Evolutionary conservation across 2,888 invertebrate genomes (phyloP).

Genomic region (Cephus nigrinus): DNA sequence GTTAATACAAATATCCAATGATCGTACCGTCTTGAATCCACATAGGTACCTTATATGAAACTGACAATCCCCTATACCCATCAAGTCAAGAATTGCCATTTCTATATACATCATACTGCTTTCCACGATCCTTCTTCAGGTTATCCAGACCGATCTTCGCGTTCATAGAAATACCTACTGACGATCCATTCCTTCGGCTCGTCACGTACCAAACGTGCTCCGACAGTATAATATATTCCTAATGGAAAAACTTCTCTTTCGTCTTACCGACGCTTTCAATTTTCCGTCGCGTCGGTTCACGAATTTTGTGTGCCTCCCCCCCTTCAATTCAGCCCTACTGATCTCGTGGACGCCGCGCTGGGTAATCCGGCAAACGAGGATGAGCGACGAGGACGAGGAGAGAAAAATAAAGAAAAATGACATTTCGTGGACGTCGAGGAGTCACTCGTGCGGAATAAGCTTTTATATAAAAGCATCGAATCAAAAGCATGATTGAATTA

Average conservation of each 20-base stretch:
- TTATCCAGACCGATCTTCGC: background rate
- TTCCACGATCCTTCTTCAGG: background rate
- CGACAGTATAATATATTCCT: constrained; percentile 44
- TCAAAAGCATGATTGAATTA: background rate
- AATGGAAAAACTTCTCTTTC: constrained; percentile 47
- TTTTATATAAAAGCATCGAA: background rate
- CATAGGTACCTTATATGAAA: background rate
- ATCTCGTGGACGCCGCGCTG: background rate
- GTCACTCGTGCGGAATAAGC: background rate
- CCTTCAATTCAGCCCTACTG: background rate
- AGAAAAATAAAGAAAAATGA: background rate
- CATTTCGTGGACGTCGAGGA: background rate
- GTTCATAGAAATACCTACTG: background rate
- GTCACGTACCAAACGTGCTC: constrained; percentile 48
- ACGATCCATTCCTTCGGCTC: constrained; percentile 18
- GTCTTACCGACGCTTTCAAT: constrained; percentile 22
- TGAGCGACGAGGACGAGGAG: background rate
- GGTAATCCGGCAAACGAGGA: background rate
- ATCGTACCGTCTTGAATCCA: background rate
- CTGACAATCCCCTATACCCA: background rate
- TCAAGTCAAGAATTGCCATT: background rate
- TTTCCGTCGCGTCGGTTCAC: background rate
- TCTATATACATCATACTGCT: background rate
- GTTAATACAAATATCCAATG: background rate
- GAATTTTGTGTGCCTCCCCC: background rate